Evolutionary conservation across 2,888 invertebrate species (phyloP).

Genomic region (Melitaea athalia): DNA sequence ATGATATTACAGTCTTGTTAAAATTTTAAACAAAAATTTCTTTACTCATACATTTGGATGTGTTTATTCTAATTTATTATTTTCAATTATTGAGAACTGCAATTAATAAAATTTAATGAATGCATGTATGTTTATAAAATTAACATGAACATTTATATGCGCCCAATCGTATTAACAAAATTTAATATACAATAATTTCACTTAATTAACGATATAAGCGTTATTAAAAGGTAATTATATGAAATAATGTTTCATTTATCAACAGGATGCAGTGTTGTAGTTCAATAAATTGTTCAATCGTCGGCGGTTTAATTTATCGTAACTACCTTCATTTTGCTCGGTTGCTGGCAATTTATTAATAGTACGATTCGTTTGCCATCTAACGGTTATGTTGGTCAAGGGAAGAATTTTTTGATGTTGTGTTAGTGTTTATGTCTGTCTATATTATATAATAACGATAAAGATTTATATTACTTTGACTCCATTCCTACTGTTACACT

Average conservation of each 20-base stretch:
- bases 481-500: too few relatives aligned
- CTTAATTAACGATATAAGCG: background rate
- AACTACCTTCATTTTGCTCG: conserved; percentile 22
- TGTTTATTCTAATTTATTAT: too few relatives aligned
- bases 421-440: background rate
- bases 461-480: too few relatives aligned
- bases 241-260: conserved; percentile 17
- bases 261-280: conserved; percentile 24
- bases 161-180: too few relatives aligned
- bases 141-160: too few relatives aligned
- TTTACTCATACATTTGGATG: too few relatives aligned
- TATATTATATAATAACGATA: background rate
- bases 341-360: conserved; percentile 25
- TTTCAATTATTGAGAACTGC: too few relatives aligned
- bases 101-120: too few relatives aligned
- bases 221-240: background rate
- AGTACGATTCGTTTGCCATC: background rate
- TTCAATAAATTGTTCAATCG: conserved; percentile 23
- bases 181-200: background rate
- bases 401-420: background rate
- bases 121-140: too few relatives aligned
- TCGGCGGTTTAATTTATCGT: conserved; percentile 23
- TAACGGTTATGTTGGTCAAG: background rate
- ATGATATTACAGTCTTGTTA: too few relatives aligned
- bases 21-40: too few relatives aligned